phyloP scores from a whole-genome alignment of 2,113 vertebrate genomes.

The Alethe castanea region DNA sequence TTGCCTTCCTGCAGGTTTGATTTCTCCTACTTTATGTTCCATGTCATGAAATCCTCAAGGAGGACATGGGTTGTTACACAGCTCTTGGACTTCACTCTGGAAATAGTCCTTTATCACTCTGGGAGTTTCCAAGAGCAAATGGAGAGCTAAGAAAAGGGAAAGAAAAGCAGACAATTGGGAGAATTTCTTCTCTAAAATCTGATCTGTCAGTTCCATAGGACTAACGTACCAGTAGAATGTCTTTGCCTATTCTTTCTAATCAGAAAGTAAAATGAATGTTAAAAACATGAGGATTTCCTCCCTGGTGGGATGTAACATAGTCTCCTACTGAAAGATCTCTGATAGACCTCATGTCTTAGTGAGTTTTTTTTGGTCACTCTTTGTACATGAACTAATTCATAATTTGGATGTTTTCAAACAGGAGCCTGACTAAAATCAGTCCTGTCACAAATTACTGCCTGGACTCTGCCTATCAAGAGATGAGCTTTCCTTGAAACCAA shows the following conservation, averaged over 20 bases:
- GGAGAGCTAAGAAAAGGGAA: not conserved
- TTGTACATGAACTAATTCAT: not conserved
- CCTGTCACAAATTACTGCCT: not conserved
- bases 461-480: not conserved
- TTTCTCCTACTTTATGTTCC: not conserved
- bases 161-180: not conserved
- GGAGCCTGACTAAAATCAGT: not conserved
- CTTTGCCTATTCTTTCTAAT: not conserved
- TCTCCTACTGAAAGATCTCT: not conserved
- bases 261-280: not conserved
- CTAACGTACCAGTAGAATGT: not conserved
- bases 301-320: not conserved
- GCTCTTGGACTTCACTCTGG: not conserved
- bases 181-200: not conserved
- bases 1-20: not conserved
- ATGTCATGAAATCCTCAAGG: not conserved
- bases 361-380: not conserved
- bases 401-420: not conserved
- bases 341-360: not conserved
- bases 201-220: accelerated
- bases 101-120: not conserved
- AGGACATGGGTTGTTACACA: not conserved
- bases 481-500: not conserved
- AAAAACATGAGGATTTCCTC: not conserved
- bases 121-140: not conserved